Evolutionary conservation across 2,113 vertebrate genomes (phyloP), one percentile per base, ranked within the genome.

Genomic region (Thryonomys swinderianus): DNA sequence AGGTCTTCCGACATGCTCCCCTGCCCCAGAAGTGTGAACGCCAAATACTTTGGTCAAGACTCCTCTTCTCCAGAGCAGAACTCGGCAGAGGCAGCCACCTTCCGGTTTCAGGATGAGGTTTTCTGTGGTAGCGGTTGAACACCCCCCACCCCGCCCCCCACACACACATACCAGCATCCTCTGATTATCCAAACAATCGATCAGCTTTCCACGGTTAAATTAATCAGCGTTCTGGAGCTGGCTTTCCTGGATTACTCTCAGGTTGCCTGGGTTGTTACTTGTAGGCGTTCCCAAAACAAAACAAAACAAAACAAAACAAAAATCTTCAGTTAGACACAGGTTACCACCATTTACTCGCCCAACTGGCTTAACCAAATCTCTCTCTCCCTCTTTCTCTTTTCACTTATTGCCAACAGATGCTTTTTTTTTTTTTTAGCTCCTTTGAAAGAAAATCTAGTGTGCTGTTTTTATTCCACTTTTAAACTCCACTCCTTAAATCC

Each of bases 381-480:
- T 13, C 59, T 12, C 5, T 42, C 14, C 17, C 23, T 21, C 34
- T 3, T 3, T 10, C 59, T 0, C 17, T 12, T 55, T 48, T 37
- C 57, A 88, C 66, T 83, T 92, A 27, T 53, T 71, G 11, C 51
- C 84, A 94, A 88, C 16, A 85, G 23, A 21, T 37, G 48, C n/a
- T n/a, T n/a, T n/a, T n/a, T n/a, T n/a, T n/a, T n/a, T 81, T 86
- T 94, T 62, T 81, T 14, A 87, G 13, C 27, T 88, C 32, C 73
- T 57, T 92, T 81, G 40, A 69, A 90, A 96, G 88, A 94, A 94
- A 61, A 53, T 37, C 27, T 82, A 94, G 61, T 66, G 3, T 55
- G 84, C 17, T 57, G 16, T 90, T 96, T 90, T 94, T 96, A 69
- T 51, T 94, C 27, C 61, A 27, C 76, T 94, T 95, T 97, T 80